Conservation (phyloP, 2,888 invertebrate genomes). For the Trichopria drosophilae region DNA sequence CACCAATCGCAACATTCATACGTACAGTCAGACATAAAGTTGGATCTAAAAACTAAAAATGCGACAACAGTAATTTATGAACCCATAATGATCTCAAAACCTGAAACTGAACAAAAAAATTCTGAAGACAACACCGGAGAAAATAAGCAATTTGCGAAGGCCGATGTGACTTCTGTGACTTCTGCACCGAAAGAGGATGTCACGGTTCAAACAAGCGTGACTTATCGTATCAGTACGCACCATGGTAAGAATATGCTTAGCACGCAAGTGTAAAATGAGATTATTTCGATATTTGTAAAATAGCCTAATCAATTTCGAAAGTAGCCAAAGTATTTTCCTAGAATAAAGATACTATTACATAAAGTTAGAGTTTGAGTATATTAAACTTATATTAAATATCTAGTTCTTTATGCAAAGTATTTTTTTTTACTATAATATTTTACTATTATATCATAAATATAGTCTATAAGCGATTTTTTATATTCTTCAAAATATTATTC, state of each 20-base stretch:
- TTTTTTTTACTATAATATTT: no score
- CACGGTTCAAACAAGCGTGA: conserved; percentile 78
- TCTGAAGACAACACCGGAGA: conserved; percentile 32
- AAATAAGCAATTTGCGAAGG: conserved; percentile 43
- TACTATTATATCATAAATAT: no score
- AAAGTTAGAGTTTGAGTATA: no score
- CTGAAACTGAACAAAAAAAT: conserved; percentile 52
- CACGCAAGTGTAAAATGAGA: conserved; percentile 59
- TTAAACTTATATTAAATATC: no score
- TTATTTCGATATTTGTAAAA: no score
- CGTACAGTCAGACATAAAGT: conserved; percentile 52
- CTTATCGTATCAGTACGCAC: conserved; percentile 73
- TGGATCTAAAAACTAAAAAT: conserved; percentile 52
- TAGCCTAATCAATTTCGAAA: no score
- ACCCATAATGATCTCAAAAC: conserved; percentile 50
- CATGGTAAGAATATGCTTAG: conserved; percentile 58
- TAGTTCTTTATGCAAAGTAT: no score
- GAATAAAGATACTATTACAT: no score
- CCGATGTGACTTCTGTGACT: conserved; percentile 43
- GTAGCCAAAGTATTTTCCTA: no score
- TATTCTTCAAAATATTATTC: no score
- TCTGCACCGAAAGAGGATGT: conserved; percentile 61
- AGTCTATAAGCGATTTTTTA: no score
- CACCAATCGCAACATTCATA: conserved; percentile 57
- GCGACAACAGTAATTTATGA: no score